Base-by-base conservation (phyloP, 2,888 invertebrate genomes). In the Trichopoda pennipes region DNA sequence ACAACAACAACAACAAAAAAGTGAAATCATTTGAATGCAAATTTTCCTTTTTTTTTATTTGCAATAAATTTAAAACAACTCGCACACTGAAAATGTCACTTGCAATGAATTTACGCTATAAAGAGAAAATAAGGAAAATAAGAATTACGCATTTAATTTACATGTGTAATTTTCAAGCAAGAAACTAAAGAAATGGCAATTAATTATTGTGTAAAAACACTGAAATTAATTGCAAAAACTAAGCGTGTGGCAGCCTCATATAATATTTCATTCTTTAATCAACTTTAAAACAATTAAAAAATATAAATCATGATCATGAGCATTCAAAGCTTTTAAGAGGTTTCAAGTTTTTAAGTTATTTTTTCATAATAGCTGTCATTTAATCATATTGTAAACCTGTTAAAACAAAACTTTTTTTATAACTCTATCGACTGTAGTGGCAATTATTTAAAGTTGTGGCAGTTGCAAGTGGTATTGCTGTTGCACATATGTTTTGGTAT, bases 231-330 rank as follows among this genome's bases (percentile, higher is more conserved):
- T 60, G 76, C 47, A 68, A 73, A 74, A 74, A 58, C 77, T 63
- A 77, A 77, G 81, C 81, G 81, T 77, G 81, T 81, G 81, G 81
- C 66, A 66, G 60, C 51, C 23, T 58, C 14, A 68, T 35, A 38
- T 19, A 14, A 7, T 56, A 12, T 35, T 56, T 35, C n/a, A 17
- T 23, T 51, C 28, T 69, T 19, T 28, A 56, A 23, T 32, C 28
- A 44, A 55, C 19, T 44, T 68, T 38, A 44, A 60, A 51, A 53
- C 44, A 63, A 61, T 61, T 55, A 47, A 63, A 61, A 53, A 10
- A 63, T 14, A 69, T 69, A 69, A 69, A 69, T 77, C 42, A 61
- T 55, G 23, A 77, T 69, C 61, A 69, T 38, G 49, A 69, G 47
- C 35, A 69, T 49, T 47, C 7, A 56, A 21, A 44, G 8, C 44